phyloP scores from a whole-genome alignment of 2,113 vertebrate species.

The Paedocypris sp. region DNA sequence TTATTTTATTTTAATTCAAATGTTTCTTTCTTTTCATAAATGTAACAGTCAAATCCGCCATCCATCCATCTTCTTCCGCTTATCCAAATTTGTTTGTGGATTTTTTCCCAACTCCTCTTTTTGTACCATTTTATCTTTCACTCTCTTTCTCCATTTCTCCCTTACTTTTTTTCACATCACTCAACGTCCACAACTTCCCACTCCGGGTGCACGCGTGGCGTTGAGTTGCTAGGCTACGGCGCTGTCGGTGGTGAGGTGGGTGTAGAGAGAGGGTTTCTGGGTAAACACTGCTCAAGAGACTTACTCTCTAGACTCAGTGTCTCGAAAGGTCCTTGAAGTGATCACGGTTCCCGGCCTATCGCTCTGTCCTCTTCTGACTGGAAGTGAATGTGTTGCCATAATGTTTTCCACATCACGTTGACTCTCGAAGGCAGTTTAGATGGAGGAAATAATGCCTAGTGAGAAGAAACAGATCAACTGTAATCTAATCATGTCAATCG shows the following conservation, averaged over 20 bases:
- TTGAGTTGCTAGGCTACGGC: slow-evolving; percentile 42
- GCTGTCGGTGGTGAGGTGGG: slow-evolving; percentile 40
- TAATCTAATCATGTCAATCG: no score
- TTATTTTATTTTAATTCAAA: no score
- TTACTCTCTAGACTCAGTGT: slow-evolving; percentile 15
- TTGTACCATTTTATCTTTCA: neutral
- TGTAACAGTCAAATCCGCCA: no score
- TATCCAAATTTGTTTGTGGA: no score
- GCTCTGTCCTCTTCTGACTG: neutral
- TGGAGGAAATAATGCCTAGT: neutral
- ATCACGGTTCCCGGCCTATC: slow-evolving; percentile 4
- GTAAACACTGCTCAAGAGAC: slow-evolving; percentile 37
- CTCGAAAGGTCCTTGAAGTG: slow-evolving; percentile 9
- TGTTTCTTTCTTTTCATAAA: no score
- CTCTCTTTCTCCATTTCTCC: neutral
- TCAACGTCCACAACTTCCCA: slow-evolving; percentile 39
- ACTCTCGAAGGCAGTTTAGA: slow-evolving; percentile 9
- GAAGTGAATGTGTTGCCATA: slow-evolving; percentile 10
- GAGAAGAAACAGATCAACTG: neutral
- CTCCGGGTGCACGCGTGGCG: slow-evolving; percentile 33
- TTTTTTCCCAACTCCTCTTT: neutral
- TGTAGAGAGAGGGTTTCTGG: slow-evolving; percentile 40
- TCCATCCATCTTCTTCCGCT: no score
- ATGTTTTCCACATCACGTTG: neutral
- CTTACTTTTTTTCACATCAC: slow-evolving; percentile 12